Evolutionary conservation across 2,113 vertebrate genomes (phyloP), one percentile per base, ranked within the genome.

Genomic region (Marmota monax): DNA sequence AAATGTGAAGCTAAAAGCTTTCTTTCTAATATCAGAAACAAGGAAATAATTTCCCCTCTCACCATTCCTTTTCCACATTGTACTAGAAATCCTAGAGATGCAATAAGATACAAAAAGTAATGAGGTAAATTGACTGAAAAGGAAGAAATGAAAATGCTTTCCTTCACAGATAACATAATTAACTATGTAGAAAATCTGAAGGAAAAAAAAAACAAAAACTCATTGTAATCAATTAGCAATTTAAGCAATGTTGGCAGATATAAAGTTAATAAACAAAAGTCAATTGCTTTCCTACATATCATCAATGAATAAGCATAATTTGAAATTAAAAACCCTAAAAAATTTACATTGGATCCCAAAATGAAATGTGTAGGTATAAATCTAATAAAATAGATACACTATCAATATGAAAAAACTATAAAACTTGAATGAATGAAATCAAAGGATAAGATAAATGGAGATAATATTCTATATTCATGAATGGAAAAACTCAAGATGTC

Each of bases 311-410:
- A 77, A 29, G 5, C 72, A 3, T 12, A 76, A 78, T 92, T 90
- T 90, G 27, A 84, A 92, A 90, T 58, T 25, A 22, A 92, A 77
- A 97, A 56, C 11, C 53, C 6, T 70, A 73, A 73, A 73, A 22
- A 9, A 56, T 53, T 77, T 77, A 42, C 2, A 63, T 13, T 72
- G 63, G 3, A 14, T 11, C 3, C 18, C 11, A 45, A 95, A 92
- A 58, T 48, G 23, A 90, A 96, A 70, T 82, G 37, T 1, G 72
- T 94, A 42, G 2, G 6, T 76, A 42, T 13, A 84, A 73, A 90
- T 37, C 29, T 82, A 39, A 13, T 2, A 87, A 93, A 58, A 58
- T 14, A 72, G 34, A 8, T 63, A 73, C 0, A 39, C 3, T 32
- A 23, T 42, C 3, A 17, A 53, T 63, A 12, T 53, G 87, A 10